Conservation (phyloP, 2,797 vertebrate species). For the Fistularia commersonii region DNA sequence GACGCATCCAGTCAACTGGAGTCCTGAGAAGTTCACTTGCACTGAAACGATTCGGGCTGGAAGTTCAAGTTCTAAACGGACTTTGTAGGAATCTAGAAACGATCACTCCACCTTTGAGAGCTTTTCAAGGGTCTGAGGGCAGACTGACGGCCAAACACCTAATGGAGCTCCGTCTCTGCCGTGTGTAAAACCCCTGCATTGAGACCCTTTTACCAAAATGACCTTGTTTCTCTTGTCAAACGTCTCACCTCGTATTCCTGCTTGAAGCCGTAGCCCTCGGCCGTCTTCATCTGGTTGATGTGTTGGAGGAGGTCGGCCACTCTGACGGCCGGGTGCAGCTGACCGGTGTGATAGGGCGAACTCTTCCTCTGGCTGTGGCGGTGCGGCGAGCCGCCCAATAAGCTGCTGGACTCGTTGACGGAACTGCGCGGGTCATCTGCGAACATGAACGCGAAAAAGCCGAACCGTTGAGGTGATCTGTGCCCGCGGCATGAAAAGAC, state of each 20-base stretch:
- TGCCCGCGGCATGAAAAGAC: background rate
- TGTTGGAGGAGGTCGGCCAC: conserved; percentile 95
- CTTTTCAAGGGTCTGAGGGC: no score
- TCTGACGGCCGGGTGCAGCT: conserved; percentile 90
- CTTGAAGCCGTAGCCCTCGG: conserved; percentile 94
- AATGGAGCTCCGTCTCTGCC: no score
- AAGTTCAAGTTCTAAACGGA: no score
- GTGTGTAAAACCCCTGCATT: no score
- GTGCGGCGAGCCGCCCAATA: conserved; percentile 85
- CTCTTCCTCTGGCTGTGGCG: conserved; percentile 85
- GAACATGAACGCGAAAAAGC: conserved; percentile 8
- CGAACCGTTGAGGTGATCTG: conserved; percentile 1
- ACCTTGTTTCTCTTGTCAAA: no score
- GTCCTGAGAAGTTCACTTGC: no score
- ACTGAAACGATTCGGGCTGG: no score
- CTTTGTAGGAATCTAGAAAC: no score
- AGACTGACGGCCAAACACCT: no score
- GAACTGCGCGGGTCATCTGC: conserved; percentile 86
- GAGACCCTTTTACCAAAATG: no score
- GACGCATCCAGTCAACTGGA: no score
- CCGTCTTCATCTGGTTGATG: conserved; percentile 98
- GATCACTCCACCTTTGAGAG: no score
- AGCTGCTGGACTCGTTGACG: conserved; percentile 91
- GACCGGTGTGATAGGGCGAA: conserved; percentile 91
- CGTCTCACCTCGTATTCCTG: conserved; percentile 90